Evolutionary conservation across 2,888 invertebrate genomes (phyloP).

Genomic region (Malacosoma neustria): DNA sequence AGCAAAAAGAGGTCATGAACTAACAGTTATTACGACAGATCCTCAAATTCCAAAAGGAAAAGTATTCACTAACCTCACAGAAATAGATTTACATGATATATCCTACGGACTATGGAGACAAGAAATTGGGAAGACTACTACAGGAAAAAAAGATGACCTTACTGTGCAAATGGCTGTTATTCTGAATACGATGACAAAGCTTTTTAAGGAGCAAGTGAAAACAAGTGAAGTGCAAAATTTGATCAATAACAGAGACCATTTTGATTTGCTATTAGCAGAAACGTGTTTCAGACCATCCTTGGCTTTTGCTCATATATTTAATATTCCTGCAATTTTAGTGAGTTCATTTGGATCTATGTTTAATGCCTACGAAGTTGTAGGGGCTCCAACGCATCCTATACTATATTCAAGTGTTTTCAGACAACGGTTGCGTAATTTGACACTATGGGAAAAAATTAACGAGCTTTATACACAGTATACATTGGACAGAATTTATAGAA

Average conservation of each 20-base stretch:
- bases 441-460: conserved; percentile 25
- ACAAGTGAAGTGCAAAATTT: conserved; percentile 17
- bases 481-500: conserved; percentile 1
- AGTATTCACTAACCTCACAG: conserved; percentile 31
- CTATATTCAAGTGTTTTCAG: conserved; percentile 19
- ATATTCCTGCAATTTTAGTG: conserved; percentile 27
- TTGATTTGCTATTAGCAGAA: conserved; percentile 27
- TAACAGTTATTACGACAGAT: conserved; percentile 42
- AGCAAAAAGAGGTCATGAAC: conserved; percentile 44
- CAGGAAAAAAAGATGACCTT: conserved; percentile 5
- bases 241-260: conserved; percentile 15
- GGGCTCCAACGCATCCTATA: conserved; percentile 25
- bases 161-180: not conserved
- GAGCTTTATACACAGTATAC: conserved; percentile 17
- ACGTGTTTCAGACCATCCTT: conserved; percentile 13
- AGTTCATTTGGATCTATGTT: conserved; percentile 25
- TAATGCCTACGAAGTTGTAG: conserved; percentile 18
- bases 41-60: conserved; percentile 30
- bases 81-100: conserved; percentile 38
- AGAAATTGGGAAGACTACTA: conserved; percentile 2
- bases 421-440: conserved; percentile 19
- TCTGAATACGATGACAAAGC: not conserved
- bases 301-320: conserved; percentile 14
- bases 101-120: conserved; percentile 20
- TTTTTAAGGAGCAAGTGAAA: conserved; percentile 8